Evolutionary conservation across 2,888 invertebrate species (phyloP).

Genomic region (Sphaerophoria taeniata): DNA sequence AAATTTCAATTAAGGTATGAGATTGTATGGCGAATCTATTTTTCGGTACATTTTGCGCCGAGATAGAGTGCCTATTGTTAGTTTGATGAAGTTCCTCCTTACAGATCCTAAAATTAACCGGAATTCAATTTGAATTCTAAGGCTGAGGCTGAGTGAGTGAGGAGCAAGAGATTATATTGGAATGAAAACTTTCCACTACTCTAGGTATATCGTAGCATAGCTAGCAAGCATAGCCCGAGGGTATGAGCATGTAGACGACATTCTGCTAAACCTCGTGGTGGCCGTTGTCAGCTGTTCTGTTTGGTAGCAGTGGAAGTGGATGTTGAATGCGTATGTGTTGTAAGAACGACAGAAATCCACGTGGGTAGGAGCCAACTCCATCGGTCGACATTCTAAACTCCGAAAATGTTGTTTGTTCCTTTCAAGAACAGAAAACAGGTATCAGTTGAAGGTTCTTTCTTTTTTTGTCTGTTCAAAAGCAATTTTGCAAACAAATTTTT

Average conservation of each 20-base stretch:
- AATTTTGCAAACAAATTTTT: background rate
- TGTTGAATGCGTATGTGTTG: constrained; percentile 40
- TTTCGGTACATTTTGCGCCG: background rate
- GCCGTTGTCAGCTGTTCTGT: constrained; percentile 53
- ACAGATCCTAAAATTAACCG: background rate
- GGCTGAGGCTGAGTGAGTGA: background rate
- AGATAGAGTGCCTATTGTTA: background rate
- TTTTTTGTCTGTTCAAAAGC: too few species aligned
- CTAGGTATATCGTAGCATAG: constrained; percentile 8
- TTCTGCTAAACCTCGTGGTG: constrained; percentile 19
- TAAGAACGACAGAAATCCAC: constrained; percentile 17
- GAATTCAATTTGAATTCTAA: constrained; percentile 1
- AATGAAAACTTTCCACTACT: constrained; percentile 25
- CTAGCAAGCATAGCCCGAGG: background rate
- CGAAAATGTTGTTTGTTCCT: background rate
- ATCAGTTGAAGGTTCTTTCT: constrained; percentile 1
- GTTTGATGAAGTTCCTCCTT: constrained; percentile 15
- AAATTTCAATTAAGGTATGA: background rate
- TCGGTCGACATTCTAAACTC: too few species aligned
- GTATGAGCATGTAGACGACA: too few species aligned
- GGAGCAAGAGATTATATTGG: constrained; percentile 4
- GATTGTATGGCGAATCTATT: constrained; percentile 37
- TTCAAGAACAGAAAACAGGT: constrained; percentile 18
- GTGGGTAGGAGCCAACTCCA: background rate
- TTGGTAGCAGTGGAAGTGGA: background rate